A percentile compares a stretch with the other conserved stretches of the same genome.
phyloP scores from a whole-genome alignment of 2,797 vertebrate genomes.

The Gambelia wislizenii region DNA sequence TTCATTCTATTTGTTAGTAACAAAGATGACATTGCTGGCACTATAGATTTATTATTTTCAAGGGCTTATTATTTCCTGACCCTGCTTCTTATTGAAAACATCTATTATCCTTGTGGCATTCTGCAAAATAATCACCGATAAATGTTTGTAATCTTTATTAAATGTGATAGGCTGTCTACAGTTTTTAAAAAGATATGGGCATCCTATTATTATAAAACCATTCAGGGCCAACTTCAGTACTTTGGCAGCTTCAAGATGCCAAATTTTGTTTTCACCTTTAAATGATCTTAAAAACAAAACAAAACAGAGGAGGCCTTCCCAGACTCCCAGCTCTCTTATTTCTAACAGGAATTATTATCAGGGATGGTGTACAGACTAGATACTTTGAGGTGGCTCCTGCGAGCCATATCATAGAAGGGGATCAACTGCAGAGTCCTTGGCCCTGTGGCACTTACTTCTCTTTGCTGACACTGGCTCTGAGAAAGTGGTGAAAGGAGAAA shows the following conservation, averaged over 20 bases:
- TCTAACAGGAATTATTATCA: background rate
- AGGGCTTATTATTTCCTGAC: constrained; percentile 50
- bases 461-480: too few relatives aligned
- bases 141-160: constrained; percentile 45
- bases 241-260: constrained; percentile 11
- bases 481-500: too few relatives aligned
- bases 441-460: too few relatives aligned
- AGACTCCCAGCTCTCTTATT: background rate
- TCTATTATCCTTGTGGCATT: constrained; percentile 18
- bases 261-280: constrained; percentile 21
- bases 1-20: constrained; percentile 25
- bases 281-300: background rate
- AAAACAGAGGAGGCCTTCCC: background rate
- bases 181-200: constrained; percentile 34
- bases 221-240: constrained; percentile 11
- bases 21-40: background rate
- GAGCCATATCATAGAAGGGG: background rate
- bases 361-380: too few relatives aligned
- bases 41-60: constrained; percentile 37
- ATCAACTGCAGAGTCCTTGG: background rate
- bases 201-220: background rate
- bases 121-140: constrained; percentile 32
- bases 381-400: background rate
- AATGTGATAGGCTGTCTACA: constrained; percentile 38
- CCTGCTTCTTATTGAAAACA: constrained; percentile 42